phyloP scores from a whole-genome alignment of 2,113 vertebrate genomes.

The Machaerirhynchus nigripectus region DNA sequence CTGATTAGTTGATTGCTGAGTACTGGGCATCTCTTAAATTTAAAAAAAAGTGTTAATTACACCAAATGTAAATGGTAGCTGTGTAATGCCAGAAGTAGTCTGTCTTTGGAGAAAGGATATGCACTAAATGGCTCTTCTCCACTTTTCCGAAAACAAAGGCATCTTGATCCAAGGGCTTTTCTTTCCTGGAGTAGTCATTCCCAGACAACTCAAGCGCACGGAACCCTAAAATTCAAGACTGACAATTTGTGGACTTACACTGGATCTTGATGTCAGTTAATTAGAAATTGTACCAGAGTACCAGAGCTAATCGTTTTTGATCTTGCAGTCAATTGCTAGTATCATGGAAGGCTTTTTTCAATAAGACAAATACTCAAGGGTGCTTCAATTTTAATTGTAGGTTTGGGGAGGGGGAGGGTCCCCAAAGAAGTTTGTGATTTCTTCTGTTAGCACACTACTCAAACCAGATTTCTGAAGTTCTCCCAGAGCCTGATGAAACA shows the following conservation, averaged over 20 bases:
- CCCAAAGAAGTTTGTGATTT: background rate
- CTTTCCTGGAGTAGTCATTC: background rate
- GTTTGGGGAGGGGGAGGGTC: background rate
- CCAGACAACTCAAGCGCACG: background rate
- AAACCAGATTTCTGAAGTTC: background rate
- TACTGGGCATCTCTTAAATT: background rate
- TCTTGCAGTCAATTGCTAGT: background rate
- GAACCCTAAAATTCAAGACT: background rate
- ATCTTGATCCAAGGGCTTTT: background rate
- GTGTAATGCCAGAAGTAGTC: background rate
- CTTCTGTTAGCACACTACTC: background rate
- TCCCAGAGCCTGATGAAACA: background rate
- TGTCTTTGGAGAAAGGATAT: background rate
- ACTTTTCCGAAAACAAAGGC: background rate
- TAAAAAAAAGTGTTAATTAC: background rate
- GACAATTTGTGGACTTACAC: background rate
- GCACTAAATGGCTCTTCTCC: background rate
- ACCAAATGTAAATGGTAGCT: background rate
- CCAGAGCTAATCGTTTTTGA: background rate
- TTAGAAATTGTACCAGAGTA: background rate
- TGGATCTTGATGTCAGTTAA: background rate
- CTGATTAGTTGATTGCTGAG: background rate
- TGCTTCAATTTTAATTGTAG: background rate
- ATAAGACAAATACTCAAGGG: background rate
- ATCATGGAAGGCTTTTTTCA: background rate